These are phyloP conservation scores for Pogonognathellus flavescens DNA, from an alignment of 1,140 invertebrate species.

Conservation along the genomic window DNA sequence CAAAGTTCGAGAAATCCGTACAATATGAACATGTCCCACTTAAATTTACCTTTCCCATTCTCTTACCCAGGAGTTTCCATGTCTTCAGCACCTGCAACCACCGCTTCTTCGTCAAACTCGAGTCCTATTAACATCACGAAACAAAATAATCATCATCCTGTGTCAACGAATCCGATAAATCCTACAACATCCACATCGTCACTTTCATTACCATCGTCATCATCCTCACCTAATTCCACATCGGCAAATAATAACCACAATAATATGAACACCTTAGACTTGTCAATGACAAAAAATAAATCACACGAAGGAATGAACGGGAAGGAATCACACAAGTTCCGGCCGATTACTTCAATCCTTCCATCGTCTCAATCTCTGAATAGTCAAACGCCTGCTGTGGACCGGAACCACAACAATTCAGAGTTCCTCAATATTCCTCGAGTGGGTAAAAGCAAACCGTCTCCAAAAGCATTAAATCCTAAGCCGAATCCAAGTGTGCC, in stretches of 20 bases:
- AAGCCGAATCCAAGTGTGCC: background rate
- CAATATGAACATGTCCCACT: conserved; percentile 32
- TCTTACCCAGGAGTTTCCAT: conserved; percentile 15
- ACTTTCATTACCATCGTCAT: background rate
- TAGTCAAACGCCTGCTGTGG: background rate
- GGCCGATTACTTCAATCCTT: background rate
- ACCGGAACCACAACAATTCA: conserved; percentile 10
- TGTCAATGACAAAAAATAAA: conserved; percentile 25
- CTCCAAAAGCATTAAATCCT: background rate
- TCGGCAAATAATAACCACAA: background rate
- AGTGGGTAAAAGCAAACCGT: conserved; percentile 18
- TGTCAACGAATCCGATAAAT: background rate
- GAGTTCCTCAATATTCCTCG: conserved; percentile 36
- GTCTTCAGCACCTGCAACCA: background rate
- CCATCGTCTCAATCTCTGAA: background rate
- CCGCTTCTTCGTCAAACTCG: conserved; percentile 13
- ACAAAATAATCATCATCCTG: conserved; percentile 19
- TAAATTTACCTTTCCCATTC: conserved; percentile 10
- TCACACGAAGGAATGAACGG: conserved; percentile 10
- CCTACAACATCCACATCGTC: too few species aligned
- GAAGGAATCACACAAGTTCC: conserved; percentile 6
- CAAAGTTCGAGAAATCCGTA: conserved; percentile 21
- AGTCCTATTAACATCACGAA: conserved; percentile 17
- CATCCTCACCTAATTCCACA: background rate
- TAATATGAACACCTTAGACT: conserved; percentile 9